phyloP scores from a whole-genome alignment of 1,140 invertebrate species.

The Zeugodacus cucurbitae region DNA sequence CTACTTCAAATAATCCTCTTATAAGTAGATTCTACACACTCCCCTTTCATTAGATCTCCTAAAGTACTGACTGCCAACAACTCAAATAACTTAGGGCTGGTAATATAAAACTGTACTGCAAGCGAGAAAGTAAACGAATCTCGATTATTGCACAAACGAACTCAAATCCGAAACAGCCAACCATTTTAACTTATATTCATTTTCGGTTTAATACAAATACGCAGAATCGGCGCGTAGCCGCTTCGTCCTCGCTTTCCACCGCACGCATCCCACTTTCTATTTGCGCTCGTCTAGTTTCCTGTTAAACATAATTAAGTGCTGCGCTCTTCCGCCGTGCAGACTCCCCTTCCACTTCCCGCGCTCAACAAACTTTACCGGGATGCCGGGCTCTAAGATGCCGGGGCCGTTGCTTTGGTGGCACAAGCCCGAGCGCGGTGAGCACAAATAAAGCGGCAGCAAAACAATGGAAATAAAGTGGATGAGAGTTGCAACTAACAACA shows the following conservation, averaged over 20 bases:
- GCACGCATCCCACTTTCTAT: background rate
- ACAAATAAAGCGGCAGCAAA: background rate
- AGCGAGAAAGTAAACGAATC: too few relatives aligned
- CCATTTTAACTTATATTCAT: too few relatives aligned
- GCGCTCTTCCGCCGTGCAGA: background rate
- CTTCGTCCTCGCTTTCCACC: background rate
- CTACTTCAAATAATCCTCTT: too few relatives aligned
- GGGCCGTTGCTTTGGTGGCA: background rate
- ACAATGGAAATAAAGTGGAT: background rate
- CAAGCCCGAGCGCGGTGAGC: background rate
- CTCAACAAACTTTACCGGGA: background rate
- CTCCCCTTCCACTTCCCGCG: background rate
- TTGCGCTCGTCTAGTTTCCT: background rate
- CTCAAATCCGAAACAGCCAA: too few relatives aligned
- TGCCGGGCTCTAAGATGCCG: background rate
- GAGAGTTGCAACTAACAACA: background rate
- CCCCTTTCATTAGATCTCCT: too few relatives aligned
- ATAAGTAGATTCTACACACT: too few relatives aligned
- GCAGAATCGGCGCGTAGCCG: too few relatives aligned
- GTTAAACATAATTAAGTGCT: slow-evolving; percentile 27
- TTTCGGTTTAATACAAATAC: too few relatives aligned
- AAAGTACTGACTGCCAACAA: too few relatives aligned
- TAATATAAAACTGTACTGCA: too few relatives aligned
- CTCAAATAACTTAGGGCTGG: too few relatives aligned
- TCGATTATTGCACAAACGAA: too few relatives aligned